Percentiles rank a stretch among this genome's conserved stretches.
These are phyloP conservation scores for Scaptomyza parva DNA, from an alignment of 2,888 invertebrate genomes.

Conservation along the genomic window DNA sequence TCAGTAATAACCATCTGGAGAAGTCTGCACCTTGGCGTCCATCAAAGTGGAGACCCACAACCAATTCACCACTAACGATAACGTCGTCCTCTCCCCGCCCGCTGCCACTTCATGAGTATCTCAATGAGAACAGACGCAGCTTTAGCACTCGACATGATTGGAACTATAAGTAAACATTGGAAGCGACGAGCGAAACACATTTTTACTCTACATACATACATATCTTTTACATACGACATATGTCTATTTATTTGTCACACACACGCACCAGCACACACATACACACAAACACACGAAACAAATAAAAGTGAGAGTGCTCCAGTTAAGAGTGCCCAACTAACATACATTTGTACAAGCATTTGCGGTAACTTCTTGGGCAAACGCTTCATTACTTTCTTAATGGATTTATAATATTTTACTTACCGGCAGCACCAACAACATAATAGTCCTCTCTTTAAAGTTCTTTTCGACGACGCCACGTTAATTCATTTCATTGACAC, in stretches of 20 bases:
- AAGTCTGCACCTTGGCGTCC: conserved; percentile 57
- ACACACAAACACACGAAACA: conserved; percentile 5
- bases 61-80: background rate
- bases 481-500: background rate
- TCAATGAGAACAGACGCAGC: conserved; percentile 49
- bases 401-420: background rate
- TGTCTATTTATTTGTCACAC: background rate
- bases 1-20: conserved; percentile 1
- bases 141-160: conserved; percentile 50
- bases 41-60: conserved; percentile 68
- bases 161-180: conserved; percentile 42
- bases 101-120: conserved; percentile 68
- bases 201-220: conserved; percentile 8
- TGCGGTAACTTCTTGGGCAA: background rate
- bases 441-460: background rate
- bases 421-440: background rate
- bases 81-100: conserved; percentile 65
- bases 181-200: background rate
- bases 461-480: background rate
- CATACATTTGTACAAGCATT: background rate
- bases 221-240: conserved; percentile 6
- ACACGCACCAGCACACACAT: conserved; percentile 7
- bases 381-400: too few species aligned
- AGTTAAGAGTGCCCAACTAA: background rate
- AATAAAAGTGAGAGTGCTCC: background rate